These are phyloP conservation scores for Sinocyclocheilus maitianheensis DNA, from an alignment of 2,113 vertebrate genomes.

Conservation along the genomic window DNA sequence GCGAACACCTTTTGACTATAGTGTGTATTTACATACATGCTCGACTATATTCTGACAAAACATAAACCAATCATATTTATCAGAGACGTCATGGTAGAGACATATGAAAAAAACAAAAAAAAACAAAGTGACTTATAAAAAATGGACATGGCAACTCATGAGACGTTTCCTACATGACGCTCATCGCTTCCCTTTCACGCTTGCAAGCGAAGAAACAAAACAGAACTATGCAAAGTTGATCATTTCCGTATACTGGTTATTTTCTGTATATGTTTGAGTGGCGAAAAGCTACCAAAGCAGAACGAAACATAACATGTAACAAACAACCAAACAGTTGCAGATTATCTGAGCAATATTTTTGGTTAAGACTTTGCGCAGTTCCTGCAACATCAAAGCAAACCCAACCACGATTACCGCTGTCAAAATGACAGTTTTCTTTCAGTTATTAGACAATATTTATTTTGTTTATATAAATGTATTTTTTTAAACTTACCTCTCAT, in stretches of 20 bases:
- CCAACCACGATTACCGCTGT: not conserved
- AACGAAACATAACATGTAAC: not conserved
- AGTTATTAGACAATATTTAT: not conserved
- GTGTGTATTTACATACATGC: not conserved
- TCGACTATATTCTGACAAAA: not conserved
- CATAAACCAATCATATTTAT: not conserved
- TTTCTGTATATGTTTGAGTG: not conserved
- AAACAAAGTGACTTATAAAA: not conserved
- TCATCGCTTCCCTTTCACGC: not conserved
- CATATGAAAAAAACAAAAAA: not conserved
- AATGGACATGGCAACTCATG: conserved; percentile 25
- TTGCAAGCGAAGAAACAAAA: conserved; percentile 24
- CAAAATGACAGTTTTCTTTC: not conserved
- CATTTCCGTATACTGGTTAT: not conserved
- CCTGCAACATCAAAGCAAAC: not conserved
- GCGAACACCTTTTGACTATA: not conserved
- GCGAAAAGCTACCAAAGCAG: not conserved
- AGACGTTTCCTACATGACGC: conserved; percentile 29
- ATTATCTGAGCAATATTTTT: conserved; percentile 20
- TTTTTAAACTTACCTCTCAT: conserved; percentile 77
- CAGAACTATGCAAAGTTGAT: conserved; percentile 11
- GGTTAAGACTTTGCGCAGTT: not conserved
- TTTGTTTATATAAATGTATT: not conserved
- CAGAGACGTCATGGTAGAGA: too few relatives aligned
- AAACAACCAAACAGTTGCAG: not conserved